phyloP scores from a whole-genome alignment of 30 jellyfish, hydroid and myxozoan genomes.

The Turritopsis dohrnii region DNA sequence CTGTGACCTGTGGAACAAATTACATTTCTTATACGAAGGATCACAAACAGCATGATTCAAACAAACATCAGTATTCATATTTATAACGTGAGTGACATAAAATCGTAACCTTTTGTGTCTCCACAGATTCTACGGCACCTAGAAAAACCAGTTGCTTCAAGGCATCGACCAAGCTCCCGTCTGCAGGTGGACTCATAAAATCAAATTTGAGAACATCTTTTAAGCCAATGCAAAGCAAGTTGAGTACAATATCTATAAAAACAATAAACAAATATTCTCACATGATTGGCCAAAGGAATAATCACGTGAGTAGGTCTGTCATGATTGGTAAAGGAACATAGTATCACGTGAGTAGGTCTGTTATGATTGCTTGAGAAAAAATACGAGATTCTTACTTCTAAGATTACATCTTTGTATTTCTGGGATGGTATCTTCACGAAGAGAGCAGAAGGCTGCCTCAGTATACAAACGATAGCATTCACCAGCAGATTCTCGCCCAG shows the following conservation, averaged over 20 bases:
- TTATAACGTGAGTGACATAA: too few relatives aligned
- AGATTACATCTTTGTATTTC: constrained; percentile 75
- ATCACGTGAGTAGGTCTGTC: too few relatives aligned
- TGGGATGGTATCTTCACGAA: constrained; percentile 71
- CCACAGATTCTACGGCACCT: constrained; percentile 87
- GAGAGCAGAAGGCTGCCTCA: constrained; percentile 55
- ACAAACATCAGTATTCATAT: too few relatives aligned
- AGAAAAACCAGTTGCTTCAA: constrained; percentile 51
- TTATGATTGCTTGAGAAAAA: background rate
- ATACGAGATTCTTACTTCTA: constrained; percentile 3
- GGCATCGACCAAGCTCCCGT: constrained; percentile 53
- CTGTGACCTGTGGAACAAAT: too few relatives aligned
- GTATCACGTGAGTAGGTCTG: too few relatives aligned
- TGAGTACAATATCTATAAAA: constrained; percentile 46
- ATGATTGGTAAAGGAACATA: too few relatives aligned
- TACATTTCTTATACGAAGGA: too few relatives aligned
- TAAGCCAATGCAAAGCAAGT: constrained; percentile 77
- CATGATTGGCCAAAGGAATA: too few relatives aligned
- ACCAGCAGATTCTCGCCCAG: constrained; percentile 97
- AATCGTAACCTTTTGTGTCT: constrained; percentile 50
- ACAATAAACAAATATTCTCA: too few relatives aligned
- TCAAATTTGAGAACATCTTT: constrained; percentile 61
- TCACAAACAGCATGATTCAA: too few relatives aligned
- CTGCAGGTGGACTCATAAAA: constrained; percentile 84
- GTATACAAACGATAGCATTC: constrained; percentile 86